A percentile compares a stretch with the other conserved stretches of the same genome.
Evolutionary conservation across 2,113 vertebrate species (phyloP).

Genomic region (Melanerpes aurifrons): DNA sequence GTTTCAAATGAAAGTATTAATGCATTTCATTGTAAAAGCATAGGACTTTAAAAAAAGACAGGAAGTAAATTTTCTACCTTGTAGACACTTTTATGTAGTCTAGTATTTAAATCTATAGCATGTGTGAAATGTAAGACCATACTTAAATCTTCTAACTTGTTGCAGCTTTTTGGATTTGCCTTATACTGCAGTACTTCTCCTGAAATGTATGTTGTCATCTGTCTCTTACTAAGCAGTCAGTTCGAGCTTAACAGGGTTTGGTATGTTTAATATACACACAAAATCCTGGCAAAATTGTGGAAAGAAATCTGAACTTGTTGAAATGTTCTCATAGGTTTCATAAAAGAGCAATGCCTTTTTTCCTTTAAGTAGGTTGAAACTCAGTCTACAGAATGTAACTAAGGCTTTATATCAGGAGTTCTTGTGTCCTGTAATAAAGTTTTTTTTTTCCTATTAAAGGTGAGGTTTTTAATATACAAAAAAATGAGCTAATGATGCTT

Average conservation of each 20-base stretch:
- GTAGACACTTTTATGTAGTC: neutral
- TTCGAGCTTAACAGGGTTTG: constrained; percentile 61
- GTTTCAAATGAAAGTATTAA: neutral
- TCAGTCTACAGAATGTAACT: constrained; percentile 73
- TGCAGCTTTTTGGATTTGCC: constrained; percentile 47
- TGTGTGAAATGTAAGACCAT: constrained; percentile 56
- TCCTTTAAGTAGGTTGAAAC: constrained; percentile 66
- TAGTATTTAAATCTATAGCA: neutral
- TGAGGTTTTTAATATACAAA: constrained; percentile 81
- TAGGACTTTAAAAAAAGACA: constrained; percentile 29
- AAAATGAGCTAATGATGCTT: constrained; percentile 86
- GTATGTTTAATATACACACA: neutral
- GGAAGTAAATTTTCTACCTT: neutral
- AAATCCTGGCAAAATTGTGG: constrained; percentile 15
- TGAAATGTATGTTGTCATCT: constrained; percentile 20
- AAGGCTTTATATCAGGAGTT: constrained; percentile 74
- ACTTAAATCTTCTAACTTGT: constrained; percentile 12
- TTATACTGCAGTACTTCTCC: constrained; percentile 34
- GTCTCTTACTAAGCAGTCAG: neutral
- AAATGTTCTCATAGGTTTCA: constrained; percentile 63
- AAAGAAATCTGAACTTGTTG: constrained; percentile 53
- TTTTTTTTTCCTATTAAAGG: constrained; percentile 71
- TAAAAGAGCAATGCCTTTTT: constrained; percentile 60
- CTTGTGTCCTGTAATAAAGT: constrained; percentile 70
- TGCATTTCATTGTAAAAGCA: constrained; percentile 26